Base-by-base conservation (phyloP, 30 jellyfish, hydroid and myxozoan species). In the Chironex yamaguchii region DNA sequence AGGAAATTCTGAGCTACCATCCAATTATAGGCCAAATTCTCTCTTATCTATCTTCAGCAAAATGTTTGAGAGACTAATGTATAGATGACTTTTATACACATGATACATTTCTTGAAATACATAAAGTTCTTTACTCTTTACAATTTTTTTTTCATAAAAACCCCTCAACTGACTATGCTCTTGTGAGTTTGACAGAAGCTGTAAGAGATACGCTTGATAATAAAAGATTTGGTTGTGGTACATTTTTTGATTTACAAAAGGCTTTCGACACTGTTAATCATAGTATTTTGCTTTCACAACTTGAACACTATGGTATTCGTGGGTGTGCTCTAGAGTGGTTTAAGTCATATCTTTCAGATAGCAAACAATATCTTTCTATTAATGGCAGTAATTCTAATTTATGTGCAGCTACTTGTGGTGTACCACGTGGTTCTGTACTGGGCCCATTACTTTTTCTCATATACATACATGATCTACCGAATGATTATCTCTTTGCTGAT, bases 371-470 rank as follows among this genome's bases (percentile, higher is more conserved):
- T 54, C 31, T 54, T 54, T n/a, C 71, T 54, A 31, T 54, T 31
- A 54, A 73, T 73, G 86, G 80, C 48, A 48, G 81, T 49, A 73
- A 73, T 49, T 73, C 86, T 35, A 49, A 23, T 52, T 69, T 66
- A 66, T 11, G 13, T 25, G 2, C 82, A 65, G 30, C 67, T 49
- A 81, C 32, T 34, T 29, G 62, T 29, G 90, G 93, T 67, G 93
- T 69, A 67, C 91, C 93, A 33, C 89, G 70, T 23, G 91, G 93
- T 67, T 82, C 93, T 35, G 93, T 73, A 73, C 79, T 73, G 30
- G 79, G 79, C 36, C 86, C 79, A 54, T 54, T 54, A 54, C 71
- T 54, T 6, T 54, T 54, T 32, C 71, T 54, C 25, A 54, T 54
- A 28, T 73, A 3, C 79, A 73, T 73, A 14, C 22, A 36, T 73